phyloP scores from a whole-genome alignment of 2,113 vertebrate species.

The Neolamprologus caudopunctatus region DNA sequence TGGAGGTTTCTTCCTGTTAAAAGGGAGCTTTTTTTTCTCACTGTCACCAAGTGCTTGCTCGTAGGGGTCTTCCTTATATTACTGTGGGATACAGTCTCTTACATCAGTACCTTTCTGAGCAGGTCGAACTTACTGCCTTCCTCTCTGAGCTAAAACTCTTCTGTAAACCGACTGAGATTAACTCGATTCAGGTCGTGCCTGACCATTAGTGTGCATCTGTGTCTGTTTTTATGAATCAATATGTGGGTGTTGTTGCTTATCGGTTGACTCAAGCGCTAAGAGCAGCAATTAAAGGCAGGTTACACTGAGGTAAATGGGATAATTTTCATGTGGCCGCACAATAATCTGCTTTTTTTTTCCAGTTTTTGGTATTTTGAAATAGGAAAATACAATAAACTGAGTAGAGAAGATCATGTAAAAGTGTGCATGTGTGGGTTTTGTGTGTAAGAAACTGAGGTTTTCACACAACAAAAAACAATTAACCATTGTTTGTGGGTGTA shows the following conservation, averaged over 20 bases:
- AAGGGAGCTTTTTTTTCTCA: not conserved
- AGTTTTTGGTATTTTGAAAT: not conserved
- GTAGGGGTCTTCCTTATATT: not conserved
- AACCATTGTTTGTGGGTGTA: not conserved
- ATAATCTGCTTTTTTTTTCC: not conserved
- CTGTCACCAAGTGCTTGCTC: not conserved
- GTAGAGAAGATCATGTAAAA: not conserved
- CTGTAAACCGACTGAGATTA: slow-evolving; percentile 5
- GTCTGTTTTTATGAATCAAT: not conserved
- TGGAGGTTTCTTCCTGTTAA: not conserved
- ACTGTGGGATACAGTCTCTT: not conserved
- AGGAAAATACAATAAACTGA: not conserved
- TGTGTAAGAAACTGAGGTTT: not conserved
- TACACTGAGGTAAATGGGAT: slow-evolving; percentile 10
- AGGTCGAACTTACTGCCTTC: not conserved
- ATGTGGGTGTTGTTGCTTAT: not conserved
- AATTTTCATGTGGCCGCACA: not conserved
- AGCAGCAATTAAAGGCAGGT: not conserved
- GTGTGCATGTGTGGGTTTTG: not conserved
- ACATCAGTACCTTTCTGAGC: not conserved
- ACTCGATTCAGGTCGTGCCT: not conserved
- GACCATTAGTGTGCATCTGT: not conserved
- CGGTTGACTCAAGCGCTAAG: not conserved
- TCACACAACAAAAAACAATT: not conserved
- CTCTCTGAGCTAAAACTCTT: not conserved